These are phyloP conservation scores for Amphipyra berbera DNA, from an alignment of 2,888 invertebrate species.

Conservation along the genomic window DNA sequence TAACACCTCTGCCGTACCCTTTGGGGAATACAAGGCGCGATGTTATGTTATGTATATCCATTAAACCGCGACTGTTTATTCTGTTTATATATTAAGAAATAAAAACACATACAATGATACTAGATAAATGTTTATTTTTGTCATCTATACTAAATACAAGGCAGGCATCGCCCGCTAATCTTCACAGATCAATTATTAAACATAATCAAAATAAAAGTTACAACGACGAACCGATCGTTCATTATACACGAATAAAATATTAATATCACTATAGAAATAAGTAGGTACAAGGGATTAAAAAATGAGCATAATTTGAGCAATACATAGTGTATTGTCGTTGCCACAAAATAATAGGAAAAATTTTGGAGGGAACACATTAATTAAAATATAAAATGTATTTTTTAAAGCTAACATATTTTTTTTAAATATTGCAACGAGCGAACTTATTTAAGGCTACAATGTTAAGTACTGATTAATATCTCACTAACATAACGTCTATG, in stretches of 20 bases:
- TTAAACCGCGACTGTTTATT: slow-evolving; percentile 29
- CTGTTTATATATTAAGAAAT: slow-evolving; percentile 48
- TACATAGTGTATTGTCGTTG: slow-evolving; percentile 84
- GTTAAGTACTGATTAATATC: slow-evolving; percentile 59
- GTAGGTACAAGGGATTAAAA: slow-evolving; percentile 70
- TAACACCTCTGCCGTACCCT: too few species aligned
- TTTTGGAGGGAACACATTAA: slow-evolving; percentile 74
- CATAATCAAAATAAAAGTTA: slow-evolving; percentile 59
- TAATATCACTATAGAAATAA: slow-evolving; percentile 71
- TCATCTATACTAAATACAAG: slow-evolving; percentile 84
- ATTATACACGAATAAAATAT: slow-evolving; percentile 67
- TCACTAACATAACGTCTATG: slow-evolving; percentile 63
- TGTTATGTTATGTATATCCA: too few species aligned
- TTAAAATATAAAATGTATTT: slow-evolving; percentile 66
- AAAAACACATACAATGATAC: slow-evolving; percentile 72
- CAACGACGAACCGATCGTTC: slow-evolving; percentile 41
- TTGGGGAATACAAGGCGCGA: too few species aligned
- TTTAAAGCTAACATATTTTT: slow-evolving; percentile 76
- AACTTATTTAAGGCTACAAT: slow-evolving; percentile 67
- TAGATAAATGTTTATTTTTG: slow-evolving; percentile 87
- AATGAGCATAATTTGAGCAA: slow-evolving; percentile 88
- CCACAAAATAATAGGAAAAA: slow-evolving; percentile 67
- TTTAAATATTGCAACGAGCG: slow-evolving; percentile 77
- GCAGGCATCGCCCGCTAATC: slow-evolving; percentile 73
- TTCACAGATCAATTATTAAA: slow-evolving; percentile 79